Conservation (phyloP, 2,888 invertebrate species). For the Coenonympha arcania region DNA sequence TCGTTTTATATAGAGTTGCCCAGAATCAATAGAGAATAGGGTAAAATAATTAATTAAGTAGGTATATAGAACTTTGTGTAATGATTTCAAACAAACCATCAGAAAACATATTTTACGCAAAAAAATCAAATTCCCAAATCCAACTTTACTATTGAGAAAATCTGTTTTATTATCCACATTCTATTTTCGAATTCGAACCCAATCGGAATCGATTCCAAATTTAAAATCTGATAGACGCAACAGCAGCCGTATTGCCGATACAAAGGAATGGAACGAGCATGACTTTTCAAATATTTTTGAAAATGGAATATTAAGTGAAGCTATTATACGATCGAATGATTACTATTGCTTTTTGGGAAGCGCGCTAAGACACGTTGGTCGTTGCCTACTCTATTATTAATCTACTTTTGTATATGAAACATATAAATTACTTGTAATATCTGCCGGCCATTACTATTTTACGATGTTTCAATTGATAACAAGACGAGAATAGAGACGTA, state of each 20-base stretch:
- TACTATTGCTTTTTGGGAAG: slow-evolving; percentile 50
- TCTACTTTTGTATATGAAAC: slow-evolving; percentile 30
- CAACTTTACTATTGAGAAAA: neutral
- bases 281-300: slow-evolving; percentile 72
- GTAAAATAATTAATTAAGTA: neutral
- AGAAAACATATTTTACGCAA: no score
- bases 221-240: slow-evolving; percentile 61
- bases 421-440: slow-evolving; percentile 15
- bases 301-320: slow-evolving; percentile 73
- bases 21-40: no score
- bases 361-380: slow-evolving; percentile 20
- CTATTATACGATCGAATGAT: slow-evolving; percentile 68
- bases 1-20: no score
- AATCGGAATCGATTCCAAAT: slow-evolving; percentile 65
- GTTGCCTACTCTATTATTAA: slow-evolving; percentile 59
- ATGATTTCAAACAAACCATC: no score
- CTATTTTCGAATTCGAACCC: slow-evolving; percentile 49
- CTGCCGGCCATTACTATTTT: slow-evolving; percentile 10
- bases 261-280: slow-evolving; percentile 70
- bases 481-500: neutral
- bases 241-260: slow-evolving; percentile 53
- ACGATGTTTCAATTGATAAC: slow-evolving; percentile 15
- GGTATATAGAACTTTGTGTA: neutral
- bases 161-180: slow-evolving; percentile 5
- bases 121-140: neutral